These are phyloP conservation scores for Caiman crocodilus DNA, from an alignment of 2,797 vertebrate genomes.

Conservation along the genomic window DNA sequence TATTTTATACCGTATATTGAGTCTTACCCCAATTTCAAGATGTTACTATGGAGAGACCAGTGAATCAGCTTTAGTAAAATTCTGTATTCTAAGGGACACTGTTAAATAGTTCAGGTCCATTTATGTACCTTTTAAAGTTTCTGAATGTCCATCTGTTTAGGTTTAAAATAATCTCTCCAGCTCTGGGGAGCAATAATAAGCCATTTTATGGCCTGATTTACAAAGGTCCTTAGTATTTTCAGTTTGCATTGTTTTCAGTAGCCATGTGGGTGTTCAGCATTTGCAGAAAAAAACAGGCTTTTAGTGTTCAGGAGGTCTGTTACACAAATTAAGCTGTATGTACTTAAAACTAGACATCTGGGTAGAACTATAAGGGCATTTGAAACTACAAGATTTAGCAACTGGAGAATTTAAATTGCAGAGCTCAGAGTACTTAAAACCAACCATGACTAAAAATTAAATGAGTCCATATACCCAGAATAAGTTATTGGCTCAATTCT, in stretches of 20 bases:
- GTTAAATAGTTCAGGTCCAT: background rate
- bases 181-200: background rate
- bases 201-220: background rate
- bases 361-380: background rate
- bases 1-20: too few relatives aligned
- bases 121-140: background rate
- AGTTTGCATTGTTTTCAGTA: background rate
- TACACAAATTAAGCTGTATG: background rate
- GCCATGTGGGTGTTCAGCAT: background rate
- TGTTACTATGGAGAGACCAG: background rate
- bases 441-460: background rate
- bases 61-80: background rate
- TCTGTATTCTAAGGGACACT: background rate
- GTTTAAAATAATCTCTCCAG: background rate
- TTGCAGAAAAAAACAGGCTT: background rate
- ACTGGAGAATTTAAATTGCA: background rate
- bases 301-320: background rate
- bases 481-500: fast-evolving
- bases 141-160: background rate
- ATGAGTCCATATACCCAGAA: background rate
- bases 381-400: constrained; percentile 14
- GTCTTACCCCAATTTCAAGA: background rate
- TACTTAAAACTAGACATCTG: constrained; percentile 8
- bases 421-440: background rate
- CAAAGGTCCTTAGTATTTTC: background rate